phyloP scores from a whole-genome alignment of 2,888 invertebrate genomes.

The Parapristionchus giblindavisi region DNA sequence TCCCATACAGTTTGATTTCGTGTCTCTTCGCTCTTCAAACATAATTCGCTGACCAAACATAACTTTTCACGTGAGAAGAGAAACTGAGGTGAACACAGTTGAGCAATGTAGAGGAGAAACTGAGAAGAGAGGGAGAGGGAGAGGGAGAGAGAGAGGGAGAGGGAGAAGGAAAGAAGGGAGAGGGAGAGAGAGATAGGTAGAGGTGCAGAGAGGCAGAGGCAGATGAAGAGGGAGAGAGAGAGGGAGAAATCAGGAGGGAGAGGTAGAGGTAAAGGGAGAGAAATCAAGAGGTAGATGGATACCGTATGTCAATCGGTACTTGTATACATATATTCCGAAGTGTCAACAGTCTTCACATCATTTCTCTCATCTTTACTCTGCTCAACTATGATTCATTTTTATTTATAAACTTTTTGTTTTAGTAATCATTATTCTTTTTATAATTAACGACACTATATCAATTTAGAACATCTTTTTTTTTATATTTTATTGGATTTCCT shows the following conservation, averaged over 20 bases:
- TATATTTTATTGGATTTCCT: too few species aligned
- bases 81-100: neutral
- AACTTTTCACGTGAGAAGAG: neutral
- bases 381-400: too few species aligned
- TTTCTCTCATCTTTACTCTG: too few species aligned
- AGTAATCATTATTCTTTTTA: too few species aligned
- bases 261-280: neutral
- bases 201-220: constrained; percentile 5
- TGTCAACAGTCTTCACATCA: too few species aligned
- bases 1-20: too few species aligned
- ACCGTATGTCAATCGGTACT: neutral
- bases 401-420: too few species aligned
- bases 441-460: too few species aligned
- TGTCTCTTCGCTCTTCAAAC: too few species aligned
- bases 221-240: neutral
- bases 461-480: too few species aligned
- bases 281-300: neutral
- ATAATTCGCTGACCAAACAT: too few species aligned
- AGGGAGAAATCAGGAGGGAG: neutral
- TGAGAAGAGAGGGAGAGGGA: neutral
- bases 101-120: neutral
- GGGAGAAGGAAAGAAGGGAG: neutral
- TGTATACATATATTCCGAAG: too few species aligned
- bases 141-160: neutral
- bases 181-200: constrained; percentile 24